Evolutionary conservation across 2,797 vertebrate species (phyloP).

Genomic region (Artibeus jamaicensis): DNA sequence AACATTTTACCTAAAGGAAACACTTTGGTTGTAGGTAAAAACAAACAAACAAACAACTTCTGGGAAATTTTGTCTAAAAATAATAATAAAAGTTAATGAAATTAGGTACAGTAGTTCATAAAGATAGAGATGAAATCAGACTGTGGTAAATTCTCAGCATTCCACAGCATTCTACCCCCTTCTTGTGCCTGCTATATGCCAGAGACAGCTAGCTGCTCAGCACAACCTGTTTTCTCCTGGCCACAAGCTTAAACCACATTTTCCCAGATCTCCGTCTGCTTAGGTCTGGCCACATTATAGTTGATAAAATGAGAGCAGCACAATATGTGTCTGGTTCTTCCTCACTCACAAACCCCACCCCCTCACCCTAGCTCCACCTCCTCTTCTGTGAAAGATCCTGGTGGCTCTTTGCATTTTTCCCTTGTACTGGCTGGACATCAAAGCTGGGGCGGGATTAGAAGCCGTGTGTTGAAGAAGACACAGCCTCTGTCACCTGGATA

Average conservation of each 20-base stretch:
- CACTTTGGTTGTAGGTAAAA: background rate
- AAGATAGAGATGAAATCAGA: background rate
- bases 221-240: background rate
- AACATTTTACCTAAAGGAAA: background rate
- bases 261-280: background rate
- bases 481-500: background rate
- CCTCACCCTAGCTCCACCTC: background rate
- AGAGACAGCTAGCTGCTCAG: background rate
- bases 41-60: background rate
- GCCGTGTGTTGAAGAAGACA: background rate
- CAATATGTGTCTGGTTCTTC: background rate
- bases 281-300: background rate
- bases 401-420: background rate
- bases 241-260: background rate
- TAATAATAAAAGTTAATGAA: background rate
- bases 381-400: background rate
- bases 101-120: background rate
- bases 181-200: too few relatives aligned
- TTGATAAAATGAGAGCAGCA: background rate
- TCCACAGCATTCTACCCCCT: fast-evolving
- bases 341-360: fast-evolving
- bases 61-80: background rate
- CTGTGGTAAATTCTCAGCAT: background rate
- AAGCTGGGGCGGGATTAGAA: background rate
- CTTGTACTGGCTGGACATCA: background rate